Conservation (phyloP, 1,140 invertebrate genomes). For the Cherax quadricarinatus region DNA sequence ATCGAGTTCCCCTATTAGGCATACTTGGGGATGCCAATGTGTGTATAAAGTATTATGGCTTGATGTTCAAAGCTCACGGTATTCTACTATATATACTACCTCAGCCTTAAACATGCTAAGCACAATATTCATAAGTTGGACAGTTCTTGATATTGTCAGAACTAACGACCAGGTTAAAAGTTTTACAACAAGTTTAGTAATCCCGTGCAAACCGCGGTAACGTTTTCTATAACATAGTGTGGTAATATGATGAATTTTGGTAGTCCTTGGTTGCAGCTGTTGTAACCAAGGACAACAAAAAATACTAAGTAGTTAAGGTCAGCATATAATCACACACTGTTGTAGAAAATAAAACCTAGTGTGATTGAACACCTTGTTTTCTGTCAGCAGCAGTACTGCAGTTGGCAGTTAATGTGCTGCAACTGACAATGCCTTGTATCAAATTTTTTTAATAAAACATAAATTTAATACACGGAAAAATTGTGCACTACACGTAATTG, state of each 20-base stretch:
- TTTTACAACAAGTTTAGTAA: conserved; percentile 65
- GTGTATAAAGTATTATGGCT: conserved; percentile 71
- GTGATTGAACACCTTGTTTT: conserved; percentile 48
- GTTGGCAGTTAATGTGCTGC: background rate
- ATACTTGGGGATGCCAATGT: conserved; percentile 57
- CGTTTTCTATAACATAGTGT: conserved; percentile 45
- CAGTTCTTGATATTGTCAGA: conserved; percentile 64
- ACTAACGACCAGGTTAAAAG: conserved; percentile 67
- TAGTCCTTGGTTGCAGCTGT: conserved; percentile 6
- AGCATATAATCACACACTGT: conserved; percentile 35
- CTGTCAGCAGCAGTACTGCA: conserved; percentile 41
- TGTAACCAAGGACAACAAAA: conserved; percentile 8
- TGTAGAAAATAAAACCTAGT: conserved; percentile 39
- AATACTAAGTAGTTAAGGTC: background rate
- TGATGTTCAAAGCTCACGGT: conserved; percentile 71
- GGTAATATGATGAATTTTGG: conserved; percentile 8
- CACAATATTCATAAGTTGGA: conserved; percentile 70
- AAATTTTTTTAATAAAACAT: background rate
- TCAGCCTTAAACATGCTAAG: conserved; percentile 71
- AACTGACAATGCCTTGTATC: background rate
- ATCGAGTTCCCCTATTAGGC: conserved; percentile 59
- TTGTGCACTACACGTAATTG: conserved; percentile 19
- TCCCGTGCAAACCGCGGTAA: conserved; percentile 56
- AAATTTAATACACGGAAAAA: conserved; percentile 2
- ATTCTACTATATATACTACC: conserved; percentile 72